Percentiles rank a stretch among this genome's conserved stretches.
Conservation (phyloP, 2,888 invertebrate genomes). For the Callinectes sapidus region DNA sequence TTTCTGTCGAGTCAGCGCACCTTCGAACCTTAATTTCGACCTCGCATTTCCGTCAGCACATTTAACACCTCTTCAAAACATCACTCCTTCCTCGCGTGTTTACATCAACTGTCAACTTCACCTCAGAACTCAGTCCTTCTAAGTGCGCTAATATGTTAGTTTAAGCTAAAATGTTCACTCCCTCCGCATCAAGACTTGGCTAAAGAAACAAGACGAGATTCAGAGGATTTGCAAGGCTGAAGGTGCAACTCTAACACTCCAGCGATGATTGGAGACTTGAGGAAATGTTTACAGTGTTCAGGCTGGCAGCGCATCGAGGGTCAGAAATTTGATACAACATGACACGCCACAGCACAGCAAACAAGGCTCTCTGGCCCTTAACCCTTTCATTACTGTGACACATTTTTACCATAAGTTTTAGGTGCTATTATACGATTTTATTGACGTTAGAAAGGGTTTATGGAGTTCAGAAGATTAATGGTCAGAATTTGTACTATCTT, state of each 20-base stretch:
- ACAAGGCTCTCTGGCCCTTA: background rate
- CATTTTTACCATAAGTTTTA: too few species aligned
- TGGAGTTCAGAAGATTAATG: too few species aligned
- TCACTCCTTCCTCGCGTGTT: background rate
- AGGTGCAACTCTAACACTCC: constrained; percentile 18
- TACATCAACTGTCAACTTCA: background rate
- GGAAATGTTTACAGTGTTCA: background rate
- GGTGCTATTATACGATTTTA: too few species aligned
- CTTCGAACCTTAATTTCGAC: background rate
- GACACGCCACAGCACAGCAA: background rate
- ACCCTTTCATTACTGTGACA: background rate
- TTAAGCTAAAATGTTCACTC: background rate
- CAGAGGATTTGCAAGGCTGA: background rate
- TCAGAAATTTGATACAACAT: constrained; percentile 17
- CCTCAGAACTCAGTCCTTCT: background rate
- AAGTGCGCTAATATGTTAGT: background rate
- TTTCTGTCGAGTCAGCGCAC: background rate
- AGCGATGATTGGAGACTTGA: background rate
- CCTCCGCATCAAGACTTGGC: background rate
- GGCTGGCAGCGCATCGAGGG: background rate
- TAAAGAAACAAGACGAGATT: background rate
- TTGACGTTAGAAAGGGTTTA: too few species aligned
- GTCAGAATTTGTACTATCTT: too few species aligned
- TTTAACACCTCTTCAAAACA: background rate
- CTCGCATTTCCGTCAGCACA: background rate